Conservation (phyloP, 1,140 invertebrate genomes). For the Venustaconcha ellipsiformis region DNA sequence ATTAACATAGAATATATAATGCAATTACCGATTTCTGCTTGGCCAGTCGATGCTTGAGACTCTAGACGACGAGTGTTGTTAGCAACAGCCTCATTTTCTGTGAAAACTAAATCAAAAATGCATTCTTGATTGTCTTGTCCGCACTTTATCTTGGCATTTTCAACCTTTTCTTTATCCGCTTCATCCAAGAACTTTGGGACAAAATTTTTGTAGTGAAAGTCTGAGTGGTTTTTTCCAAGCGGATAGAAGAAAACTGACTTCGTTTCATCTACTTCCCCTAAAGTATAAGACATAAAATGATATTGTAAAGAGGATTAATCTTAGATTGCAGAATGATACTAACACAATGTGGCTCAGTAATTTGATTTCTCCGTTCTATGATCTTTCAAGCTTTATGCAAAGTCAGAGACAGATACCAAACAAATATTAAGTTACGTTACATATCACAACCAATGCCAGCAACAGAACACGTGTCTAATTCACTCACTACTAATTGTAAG, state of each 20-base stretch:
- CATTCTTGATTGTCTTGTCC: not conserved
- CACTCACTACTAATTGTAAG: too few relatives aligned
- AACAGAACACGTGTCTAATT: too few relatives aligned
- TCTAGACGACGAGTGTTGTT: not conserved
- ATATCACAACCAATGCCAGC: too few relatives aligned
- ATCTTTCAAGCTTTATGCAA: too few relatives aligned
- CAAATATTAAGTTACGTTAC: too few relatives aligned
- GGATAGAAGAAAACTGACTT: slow-evolving; percentile 3
- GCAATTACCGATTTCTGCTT: too few relatives aligned
- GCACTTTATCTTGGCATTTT: not conserved
- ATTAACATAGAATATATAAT: too few relatives aligned
- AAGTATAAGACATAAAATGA: not conserved
- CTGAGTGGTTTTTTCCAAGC: not conserved
- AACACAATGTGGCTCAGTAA: too few relatives aligned
- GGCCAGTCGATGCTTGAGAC: too few relatives aligned
- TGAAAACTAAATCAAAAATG: slow-evolving; percentile 12
- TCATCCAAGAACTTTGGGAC: slow-evolving; percentile 10
- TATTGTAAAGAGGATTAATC: not conserved
- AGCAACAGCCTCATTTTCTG: slow-evolving; percentile 3
- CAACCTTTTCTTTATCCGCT: not conserved
- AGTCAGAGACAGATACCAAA: too few relatives aligned
- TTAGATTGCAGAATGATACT: too few relatives aligned
- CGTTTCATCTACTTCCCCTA: not conserved
- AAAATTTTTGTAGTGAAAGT: not conserved
- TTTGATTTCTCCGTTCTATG: too few relatives aligned